A percentile compares a stretch with the other conserved stretches of the same genome.
phyloP scores from a whole-genome alignment of 2,888 invertebrate genomes.

The Spodoptera littoralis region DNA sequence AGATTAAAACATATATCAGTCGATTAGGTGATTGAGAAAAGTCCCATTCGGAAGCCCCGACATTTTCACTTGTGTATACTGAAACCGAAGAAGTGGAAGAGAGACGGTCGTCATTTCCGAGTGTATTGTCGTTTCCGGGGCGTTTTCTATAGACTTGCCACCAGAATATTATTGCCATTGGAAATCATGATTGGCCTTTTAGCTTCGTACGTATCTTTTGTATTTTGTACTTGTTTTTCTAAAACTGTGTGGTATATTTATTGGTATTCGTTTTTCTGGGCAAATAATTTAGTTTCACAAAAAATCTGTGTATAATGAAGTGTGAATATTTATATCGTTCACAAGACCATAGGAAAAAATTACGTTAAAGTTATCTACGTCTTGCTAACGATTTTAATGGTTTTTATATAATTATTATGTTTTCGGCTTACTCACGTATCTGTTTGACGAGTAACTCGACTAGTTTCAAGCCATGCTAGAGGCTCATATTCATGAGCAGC shows the following conservation, averaged over 20 bases:
- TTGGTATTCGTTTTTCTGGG: too few relatives aligned
- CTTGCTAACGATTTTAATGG: too few relatives aligned
- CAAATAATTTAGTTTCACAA: too few relatives aligned
- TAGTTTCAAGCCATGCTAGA: too few relatives aligned
- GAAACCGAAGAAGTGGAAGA: constrained; percentile 56
- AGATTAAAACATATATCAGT: constrained; percentile 32
- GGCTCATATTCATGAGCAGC: too few relatives aligned
- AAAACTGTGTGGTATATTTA: neutral
- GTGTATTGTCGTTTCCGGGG: constrained; percentile 53
- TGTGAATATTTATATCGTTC: too few relatives aligned
- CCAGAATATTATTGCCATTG: constrained; percentile 43
- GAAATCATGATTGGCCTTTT: constrained; percentile 30
- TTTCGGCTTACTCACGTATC: too few relatives aligned
- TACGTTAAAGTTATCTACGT: too few relatives aligned
- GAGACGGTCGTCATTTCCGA: constrained; percentile 59
- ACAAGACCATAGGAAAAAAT: too few relatives aligned
- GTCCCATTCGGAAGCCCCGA: constrained; percentile 44
- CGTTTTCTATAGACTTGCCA: constrained; percentile 49
- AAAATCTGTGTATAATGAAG: too few relatives aligned
- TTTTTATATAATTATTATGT: too few relatives aligned
- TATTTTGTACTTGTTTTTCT: neutral
- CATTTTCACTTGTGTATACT: constrained; percentile 54
- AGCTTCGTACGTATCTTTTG: constrained; percentile 20
- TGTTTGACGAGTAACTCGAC: too few relatives aligned
- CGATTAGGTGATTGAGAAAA: constrained; percentile 54